Evolutionary conservation across 2,888 invertebrate genomes (phyloP), one percentile per base, ranked within the genome.

Genomic region (Schizaphis graminum): DNA sequence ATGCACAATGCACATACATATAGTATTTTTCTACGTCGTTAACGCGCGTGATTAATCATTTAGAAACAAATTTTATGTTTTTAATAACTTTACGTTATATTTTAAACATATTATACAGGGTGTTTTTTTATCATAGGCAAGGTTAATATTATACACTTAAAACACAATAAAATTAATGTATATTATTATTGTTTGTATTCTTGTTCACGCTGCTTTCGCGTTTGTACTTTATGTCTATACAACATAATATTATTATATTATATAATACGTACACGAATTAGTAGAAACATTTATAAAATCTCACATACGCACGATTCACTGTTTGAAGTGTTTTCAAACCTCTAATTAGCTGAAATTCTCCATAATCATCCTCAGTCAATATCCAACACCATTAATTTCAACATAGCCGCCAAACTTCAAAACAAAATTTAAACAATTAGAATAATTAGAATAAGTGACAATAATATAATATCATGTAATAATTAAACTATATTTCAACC

Each of bases 1-100:
- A 86, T 47, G n/a, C n/a, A n/a, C n/a, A n/a, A n/a, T 86, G 3
- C 8, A 13, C 47, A 86, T 44, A 44, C 28, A 26, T 13, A 86
- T 86, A n/a, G 28, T 47, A 47, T 86, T 13, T 7, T 47, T 47
- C n/a, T 44, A 47, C 47, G 28, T 3, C 16, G 0, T 49, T 35
- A 21, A n/a, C 44, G 44, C 3, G 26, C 28, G 41, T 57, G 16
- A 89, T 89, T 61, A 89, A 89, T 89, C 89, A 89, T 89, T 88
- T 61, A 89, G 61, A 61, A 88, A 88, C 26, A 44, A 44, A 61
- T 88, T 56, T 53, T 4, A 21, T 13, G 4, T 35, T 53, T 53
- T 77, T 24, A 21, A 77, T 77, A 35, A 35, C 8, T 35, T 77
- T 8, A 24, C 35, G 35, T 35, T n/a, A 35, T 35, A 8, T n/a